phyloP scores from a whole-genome alignment of 1,140 invertebrate species.

The Hirudo medicinalis region DNA sequence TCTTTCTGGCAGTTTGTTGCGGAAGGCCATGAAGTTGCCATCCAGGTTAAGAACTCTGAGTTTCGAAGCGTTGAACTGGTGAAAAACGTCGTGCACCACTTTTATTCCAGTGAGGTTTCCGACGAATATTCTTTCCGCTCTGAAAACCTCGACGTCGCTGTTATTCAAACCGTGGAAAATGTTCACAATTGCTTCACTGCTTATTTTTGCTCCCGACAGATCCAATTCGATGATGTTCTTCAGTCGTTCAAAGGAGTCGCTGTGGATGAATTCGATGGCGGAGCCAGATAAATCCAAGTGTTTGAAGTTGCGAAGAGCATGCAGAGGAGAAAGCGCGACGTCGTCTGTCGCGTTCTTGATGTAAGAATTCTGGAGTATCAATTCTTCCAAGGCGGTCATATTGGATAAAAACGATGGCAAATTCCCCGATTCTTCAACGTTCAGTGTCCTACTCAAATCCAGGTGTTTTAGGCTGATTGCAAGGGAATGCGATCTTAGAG shows the following conservation, averaged over 20 bases:
- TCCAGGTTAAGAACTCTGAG: not conserved
- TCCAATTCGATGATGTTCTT: not conserved
- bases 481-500: not conserved
- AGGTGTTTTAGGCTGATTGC: not conserved
- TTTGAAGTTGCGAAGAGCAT: not conserved
- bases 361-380: not conserved
- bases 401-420: not conserved
- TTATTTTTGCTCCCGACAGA: not conserved
- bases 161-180: slow-evolving; percentile 7
- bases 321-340: not conserved
- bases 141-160: slow-evolving; percentile 1
- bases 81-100: not conserved
- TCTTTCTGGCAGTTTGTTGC: not conserved
- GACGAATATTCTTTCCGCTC: not conserved
- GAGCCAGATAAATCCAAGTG: slow-evolving; percentile 1
- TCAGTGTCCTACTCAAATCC: slow-evolving; percentile 2
- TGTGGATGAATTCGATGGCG: not conserved
- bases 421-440: not conserved
- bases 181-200: not conserved
- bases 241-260: not conserved
- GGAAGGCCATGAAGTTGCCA: slow-evolving; percentile 7
- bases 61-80: not conserved
- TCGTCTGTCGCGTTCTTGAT: slow-evolving; percentile 2
- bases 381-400: not conserved
- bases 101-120: not conserved